Percentiles rank a stretch among this genome's conserved stretches.
These are phyloP conservation scores for Gymnogyps californianus DNA, from an alignment of 2,113 vertebrate species.

Conservation along the genomic window DNA sequence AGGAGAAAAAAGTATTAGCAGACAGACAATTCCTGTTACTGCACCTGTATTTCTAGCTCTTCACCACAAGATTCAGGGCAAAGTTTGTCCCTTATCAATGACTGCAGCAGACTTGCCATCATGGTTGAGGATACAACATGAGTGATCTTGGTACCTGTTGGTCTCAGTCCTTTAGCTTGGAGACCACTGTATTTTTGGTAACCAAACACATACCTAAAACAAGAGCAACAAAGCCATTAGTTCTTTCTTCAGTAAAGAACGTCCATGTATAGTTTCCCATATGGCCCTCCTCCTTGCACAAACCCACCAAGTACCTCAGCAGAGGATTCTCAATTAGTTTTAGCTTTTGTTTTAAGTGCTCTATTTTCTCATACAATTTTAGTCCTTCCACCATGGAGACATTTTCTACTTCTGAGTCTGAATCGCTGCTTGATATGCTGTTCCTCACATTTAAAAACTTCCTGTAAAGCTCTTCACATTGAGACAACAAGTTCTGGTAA, in stretches of 20 bases:
- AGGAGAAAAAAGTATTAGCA: background rate
- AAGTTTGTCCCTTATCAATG: conserved; percentile 83
- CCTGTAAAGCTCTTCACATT: conserved; percentile 81
- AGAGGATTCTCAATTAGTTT: conserved; percentile 93
- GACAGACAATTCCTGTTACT: background rate
- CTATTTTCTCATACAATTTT: conserved; percentile 86
- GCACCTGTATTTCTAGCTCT: conserved; percentile 86
- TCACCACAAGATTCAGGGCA: conserved; percentile 72
- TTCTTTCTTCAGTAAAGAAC: background rate
- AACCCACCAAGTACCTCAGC: conserved; percentile 73
- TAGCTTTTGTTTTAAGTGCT: conserved; percentile 87
- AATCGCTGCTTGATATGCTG: conserved; percentile 75
- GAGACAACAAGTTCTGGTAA: conserved; percentile 80
- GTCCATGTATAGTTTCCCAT: background rate
- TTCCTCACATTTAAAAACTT: conserved; percentile 84
- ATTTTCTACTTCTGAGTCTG: conserved; percentile 83
- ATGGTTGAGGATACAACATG: conserved; percentile 84
- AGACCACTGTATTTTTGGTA: conserved; percentile 83
- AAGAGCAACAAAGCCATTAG: background rate
- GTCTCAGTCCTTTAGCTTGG: conserved; percentile 82
- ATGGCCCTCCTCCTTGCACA: background rate
- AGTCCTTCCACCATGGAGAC: conserved; percentile 93
- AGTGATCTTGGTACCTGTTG: conserved; percentile 71
- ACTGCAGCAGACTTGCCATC: conserved; percentile 74
- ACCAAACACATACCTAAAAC: conserved; percentile 87